Base-by-base conservation (phyloP, 2,797 vertebrate genomes). In the Molothrus aeneus region DNA sequence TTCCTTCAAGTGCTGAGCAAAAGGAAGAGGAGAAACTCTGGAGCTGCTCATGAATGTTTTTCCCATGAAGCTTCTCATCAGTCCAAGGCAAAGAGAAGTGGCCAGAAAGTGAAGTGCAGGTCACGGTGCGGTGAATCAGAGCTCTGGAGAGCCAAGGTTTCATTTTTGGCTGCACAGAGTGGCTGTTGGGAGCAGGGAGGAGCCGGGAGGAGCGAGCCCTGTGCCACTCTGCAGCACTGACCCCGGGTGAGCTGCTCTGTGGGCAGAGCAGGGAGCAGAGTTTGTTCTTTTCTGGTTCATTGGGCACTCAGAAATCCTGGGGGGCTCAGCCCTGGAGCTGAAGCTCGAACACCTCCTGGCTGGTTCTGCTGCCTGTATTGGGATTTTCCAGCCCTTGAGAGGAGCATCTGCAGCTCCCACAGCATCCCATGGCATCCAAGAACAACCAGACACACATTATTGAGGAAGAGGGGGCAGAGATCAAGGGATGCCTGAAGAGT, bases 51-150 rank as follows among this genome's bases (percentile, higher is more conserved):
- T 26, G 16, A 56, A 31, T 60, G 16, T 84, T 85, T 89, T 82
- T 42, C 53, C 43, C 45, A 6, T 40, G 84, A 68, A 94, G 74
- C 20, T 70, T 50, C 86, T 91, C 80, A 18, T 36, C 29, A 2
- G n/a, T 13, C 26, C 13, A 11, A 94, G 66, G 68, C n/a, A 17
- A 59, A 32, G 68, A 78, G 53, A 64, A 86, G 77, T 1, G 70
- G 34, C 77, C 89, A 42, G 68, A 59, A 72, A 54, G 61, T 1
- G 1, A 79, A 66, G 53, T 10, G 18, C 40, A 25, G 81, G 25
- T 75, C 54, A 7, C 0, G 0, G 21, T 3, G 43, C 1, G 1
- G 64, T 65, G 28, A 34, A 53, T 4, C 17, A 8, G 75, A 68
- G 69, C 24, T 65, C 64, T 56, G 86, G 20, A 72, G 80, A 59